Conservation (phyloP, 2,113 vertebrate species). For the Atlantisia rogersi region DNA sequence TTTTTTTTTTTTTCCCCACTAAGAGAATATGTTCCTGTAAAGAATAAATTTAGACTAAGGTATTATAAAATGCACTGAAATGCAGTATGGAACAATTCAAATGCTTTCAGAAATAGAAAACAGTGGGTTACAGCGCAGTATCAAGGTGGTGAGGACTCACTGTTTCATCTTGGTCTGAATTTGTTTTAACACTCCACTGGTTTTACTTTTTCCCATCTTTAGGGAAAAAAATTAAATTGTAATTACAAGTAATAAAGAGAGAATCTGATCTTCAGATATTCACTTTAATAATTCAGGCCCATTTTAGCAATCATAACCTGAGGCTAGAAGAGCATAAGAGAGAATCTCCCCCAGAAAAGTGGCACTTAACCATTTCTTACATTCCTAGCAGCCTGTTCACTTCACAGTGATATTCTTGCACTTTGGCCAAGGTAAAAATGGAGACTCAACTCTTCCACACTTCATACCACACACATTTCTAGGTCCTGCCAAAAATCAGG, state of each 20-base stretch:
- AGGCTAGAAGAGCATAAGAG: background rate
- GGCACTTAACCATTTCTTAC: background rate
- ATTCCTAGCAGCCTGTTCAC: background rate
- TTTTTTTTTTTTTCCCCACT: background rate
- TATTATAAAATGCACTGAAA: background rate
- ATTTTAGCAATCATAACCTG: background rate
- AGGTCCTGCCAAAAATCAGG: background rate
- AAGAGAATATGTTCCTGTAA: background rate
- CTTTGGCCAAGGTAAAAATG: background rate
- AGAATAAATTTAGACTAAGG: background rate
- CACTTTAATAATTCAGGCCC: background rate
- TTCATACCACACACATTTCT: background rate
- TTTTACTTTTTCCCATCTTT: background rate
- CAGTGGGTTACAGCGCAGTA: background rate
- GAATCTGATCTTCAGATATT: background rate
- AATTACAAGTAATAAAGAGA: background rate
- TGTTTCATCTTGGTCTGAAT: background rate
- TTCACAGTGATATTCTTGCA: background rate
- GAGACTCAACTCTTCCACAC: background rate
- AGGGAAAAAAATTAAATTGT: background rate
- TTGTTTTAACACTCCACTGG: background rate
- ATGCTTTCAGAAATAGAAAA: background rate
- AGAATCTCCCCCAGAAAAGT: background rate
- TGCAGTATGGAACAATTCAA: background rate
- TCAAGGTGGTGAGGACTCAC: background rate